Conservation (phyloP, 2,888 invertebrate genomes). For the Drosophila anomalata region DNA sequence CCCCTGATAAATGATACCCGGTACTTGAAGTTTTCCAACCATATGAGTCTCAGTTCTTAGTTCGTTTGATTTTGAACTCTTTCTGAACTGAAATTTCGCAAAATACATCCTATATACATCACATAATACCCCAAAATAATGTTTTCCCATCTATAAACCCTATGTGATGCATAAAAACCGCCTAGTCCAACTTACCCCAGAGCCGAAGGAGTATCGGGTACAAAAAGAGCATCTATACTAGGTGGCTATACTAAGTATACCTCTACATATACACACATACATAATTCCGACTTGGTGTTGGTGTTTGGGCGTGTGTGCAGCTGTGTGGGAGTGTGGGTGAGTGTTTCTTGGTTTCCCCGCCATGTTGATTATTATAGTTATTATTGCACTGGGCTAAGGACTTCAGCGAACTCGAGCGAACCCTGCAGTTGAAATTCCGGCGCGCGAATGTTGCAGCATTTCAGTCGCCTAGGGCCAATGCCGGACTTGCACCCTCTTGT, state of each 20-base stretch:
- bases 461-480: constrained; percentile 35
- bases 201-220: not conserved
- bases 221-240: not conserved
- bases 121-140: not conserved
- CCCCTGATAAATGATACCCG: too few species aligned
- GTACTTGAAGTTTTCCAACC: too few species aligned
- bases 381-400: constrained; percentile 52
- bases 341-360: constrained; percentile 29
- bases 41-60: too few species aligned
- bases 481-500: constrained; percentile 9
- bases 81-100: too few species aligned
- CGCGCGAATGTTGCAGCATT: constrained; percentile 44
- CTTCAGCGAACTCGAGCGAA: constrained; percentile 29
- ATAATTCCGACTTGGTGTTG: not conserved
- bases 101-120: too few species aligned
- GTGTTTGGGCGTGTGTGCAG: not conserved
- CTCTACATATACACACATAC: not conserved
- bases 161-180: not conserved
- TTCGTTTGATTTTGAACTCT: too few species aligned
- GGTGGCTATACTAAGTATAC: not conserved
- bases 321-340: constrained; percentile 25
- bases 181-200: too few species aligned
- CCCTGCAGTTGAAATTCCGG: constrained; percentile 18
- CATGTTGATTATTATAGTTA: constrained; percentile 74
- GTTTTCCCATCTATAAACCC: not conserved